Percentiles rank a stretch among this genome's conserved stretches.
Conservation (phyloP, 2,113 vertebrate genomes). For the Sander lucioperca region DNA sequence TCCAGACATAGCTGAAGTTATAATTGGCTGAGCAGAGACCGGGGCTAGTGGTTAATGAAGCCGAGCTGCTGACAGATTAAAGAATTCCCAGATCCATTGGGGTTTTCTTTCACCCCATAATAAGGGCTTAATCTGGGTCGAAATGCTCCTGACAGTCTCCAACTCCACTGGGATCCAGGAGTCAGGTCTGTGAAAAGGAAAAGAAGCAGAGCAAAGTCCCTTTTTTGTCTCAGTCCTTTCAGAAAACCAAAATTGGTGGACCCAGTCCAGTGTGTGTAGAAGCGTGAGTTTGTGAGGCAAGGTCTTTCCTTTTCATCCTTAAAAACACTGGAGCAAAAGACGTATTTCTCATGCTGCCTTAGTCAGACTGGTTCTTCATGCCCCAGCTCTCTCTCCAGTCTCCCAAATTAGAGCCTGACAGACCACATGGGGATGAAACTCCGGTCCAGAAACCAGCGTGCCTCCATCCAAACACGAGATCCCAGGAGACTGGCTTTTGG, state of each 20-base stretch:
- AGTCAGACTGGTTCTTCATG: conserved; percentile 20
- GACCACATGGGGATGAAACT: conserved; percentile 56
- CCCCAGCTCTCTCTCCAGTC: conserved; percentile 19
- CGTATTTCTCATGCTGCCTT: conserved; percentile 20
- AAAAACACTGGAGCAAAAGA: conserved; percentile 16
- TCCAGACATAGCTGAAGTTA: conserved; percentile 39
- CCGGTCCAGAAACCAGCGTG: conserved; percentile 41
- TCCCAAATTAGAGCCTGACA: conserved; percentile 59
- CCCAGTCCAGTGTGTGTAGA: not conserved
- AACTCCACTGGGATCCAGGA: conserved; percentile 21
- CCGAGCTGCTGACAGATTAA: conserved; percentile 39
- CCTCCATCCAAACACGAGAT: conserved; percentile 51
- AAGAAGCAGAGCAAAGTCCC: not conserved
- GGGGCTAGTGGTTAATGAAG: conserved; percentile 56
- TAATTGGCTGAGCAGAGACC: conserved; percentile 44
- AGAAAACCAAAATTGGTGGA: conserved; percentile 12
- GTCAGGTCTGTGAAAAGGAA: not conserved
- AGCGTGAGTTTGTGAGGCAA: not conserved
- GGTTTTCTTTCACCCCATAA: conserved; percentile 28
- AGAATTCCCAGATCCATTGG: conserved; percentile 24
- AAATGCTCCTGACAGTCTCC: not conserved
- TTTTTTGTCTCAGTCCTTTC: not conserved
- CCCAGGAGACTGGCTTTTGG: conserved; percentile 54
- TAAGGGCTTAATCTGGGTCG: conserved; percentile 28
- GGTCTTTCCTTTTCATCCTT: not conserved